Base-by-base conservation (phyloP, 64 coral and sea anemone genomes). In the Anthopleura sola region DNA sequence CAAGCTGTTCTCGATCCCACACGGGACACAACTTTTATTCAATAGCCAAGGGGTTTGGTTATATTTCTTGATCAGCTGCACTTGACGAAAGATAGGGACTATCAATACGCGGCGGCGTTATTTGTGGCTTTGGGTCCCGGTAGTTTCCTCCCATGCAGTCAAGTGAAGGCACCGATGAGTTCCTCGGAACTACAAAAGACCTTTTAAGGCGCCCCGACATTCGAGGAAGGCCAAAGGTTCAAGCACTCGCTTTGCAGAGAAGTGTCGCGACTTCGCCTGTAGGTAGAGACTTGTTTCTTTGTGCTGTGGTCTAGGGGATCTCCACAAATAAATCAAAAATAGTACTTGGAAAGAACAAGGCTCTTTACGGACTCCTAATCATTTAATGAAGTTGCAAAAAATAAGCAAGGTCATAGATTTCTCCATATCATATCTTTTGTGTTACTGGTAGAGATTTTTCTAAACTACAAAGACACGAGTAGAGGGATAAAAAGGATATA, bases 121-220 rank as follows among this genome's bases (percentile, higher is more conserved):
- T 40, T 24, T 54, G 49, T 29, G 85, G 85, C 48, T 55, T 54
- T 87, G 68, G 85, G 68, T 87, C 85, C 68, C 85, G 69, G 85
- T 87, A 87, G 68, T 75, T 36, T 49, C 85, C 85, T 87, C 85
- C 85, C 85, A 87, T 87, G 85, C 85, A 87, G 76, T 75, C 85
- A 76, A 87, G 85, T 87, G 68, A 87, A 87, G 85, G 68, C 68
- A 87, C 85, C 71, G 85, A 55, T 37, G 40, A 86, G 68, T 78
- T 31, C 68, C 68, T 77, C 23, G 68, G 18, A 75, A 77, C 44
- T 37, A 55, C 20, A 87, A 87, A 87, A 62, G 49, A 60, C 57
- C 85, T 75, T 36, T 87, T 68, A 87, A 55, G 74, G 85, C 85
- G 85, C 62, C 85, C 85, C 85, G 85, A 86, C 85, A 86, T 31